Percentiles rank a stretch among this genome's conserved stretches.
These are phyloP conservation scores for Aplochiton taeniatus DNA, from an alignment of 2,797 vertebrate species.

Conservation along the genomic window DNA sequence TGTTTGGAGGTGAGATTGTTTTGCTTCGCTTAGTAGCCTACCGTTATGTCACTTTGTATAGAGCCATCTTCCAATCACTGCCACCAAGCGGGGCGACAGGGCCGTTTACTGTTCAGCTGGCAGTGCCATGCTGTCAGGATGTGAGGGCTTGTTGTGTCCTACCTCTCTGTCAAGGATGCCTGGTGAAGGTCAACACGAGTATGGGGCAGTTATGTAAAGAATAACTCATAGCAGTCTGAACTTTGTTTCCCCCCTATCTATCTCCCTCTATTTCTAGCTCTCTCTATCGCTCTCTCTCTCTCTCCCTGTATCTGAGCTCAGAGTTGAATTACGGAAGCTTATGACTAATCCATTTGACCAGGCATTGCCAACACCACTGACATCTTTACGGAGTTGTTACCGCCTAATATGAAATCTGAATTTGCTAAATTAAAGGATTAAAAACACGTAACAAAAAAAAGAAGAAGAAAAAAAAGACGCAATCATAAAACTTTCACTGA, in stretches of 20 bases:
- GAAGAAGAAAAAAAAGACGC: no score
- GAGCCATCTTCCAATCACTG: constrained; percentile 48
- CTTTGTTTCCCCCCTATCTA: neutral
- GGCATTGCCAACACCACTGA: no score
- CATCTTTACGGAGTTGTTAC: no score
- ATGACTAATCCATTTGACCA: no score
- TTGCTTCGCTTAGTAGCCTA: constrained; percentile 23
- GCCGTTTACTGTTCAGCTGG: constrained; percentile 48
- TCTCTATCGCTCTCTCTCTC: neutral
- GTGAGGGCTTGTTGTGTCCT: constrained; percentile 55
- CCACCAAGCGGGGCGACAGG: constrained; percentile 56
- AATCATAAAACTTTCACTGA: no score
- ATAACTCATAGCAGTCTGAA: constrained; percentile 19
- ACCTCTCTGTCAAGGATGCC: constrained; percentile 16
- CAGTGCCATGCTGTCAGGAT: constrained; percentile 19
- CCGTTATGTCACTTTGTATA: constrained; percentile 59
- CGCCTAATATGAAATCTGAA: no score
- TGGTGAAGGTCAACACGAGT: constrained; percentile 19
- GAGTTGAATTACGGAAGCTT: no score
- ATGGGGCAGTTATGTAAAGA: constrained; percentile 1
- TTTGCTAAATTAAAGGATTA: no score
- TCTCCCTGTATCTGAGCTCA: constrained; percentile 2
- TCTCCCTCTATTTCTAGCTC: constrained; percentile 13
- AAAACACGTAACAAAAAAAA: no score
- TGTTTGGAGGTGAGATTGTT: constrained; percentile 29